phyloP scores from a whole-genome alignment of 1,140 invertebrate species.

The Neodiprion fabricii region DNA sequence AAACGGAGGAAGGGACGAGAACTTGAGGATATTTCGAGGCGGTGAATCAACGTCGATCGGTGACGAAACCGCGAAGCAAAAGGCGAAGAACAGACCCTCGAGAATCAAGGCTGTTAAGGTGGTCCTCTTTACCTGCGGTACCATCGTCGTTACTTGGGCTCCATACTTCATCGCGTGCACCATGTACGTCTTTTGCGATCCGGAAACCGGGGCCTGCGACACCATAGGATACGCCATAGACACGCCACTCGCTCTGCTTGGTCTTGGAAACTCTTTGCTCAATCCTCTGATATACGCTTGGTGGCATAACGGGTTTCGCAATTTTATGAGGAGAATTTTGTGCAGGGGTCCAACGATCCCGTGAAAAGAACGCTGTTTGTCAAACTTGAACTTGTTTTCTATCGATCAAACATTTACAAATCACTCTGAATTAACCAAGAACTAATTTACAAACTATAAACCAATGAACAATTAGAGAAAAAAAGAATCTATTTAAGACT shows the following conservation, averaged over 20 bases:
- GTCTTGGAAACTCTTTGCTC: constrained; percentile 71
- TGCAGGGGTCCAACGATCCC: neutral
- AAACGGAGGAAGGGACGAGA: neutral
- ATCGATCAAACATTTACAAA: too few relatives aligned
- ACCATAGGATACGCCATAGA: constrained; percentile 55
- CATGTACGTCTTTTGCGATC: constrained; percentile 59
- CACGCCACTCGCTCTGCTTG: constrained; percentile 63
- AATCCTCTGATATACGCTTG: constrained; percentile 78
- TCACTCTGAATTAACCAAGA: too few relatives aligned
- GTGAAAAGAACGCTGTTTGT: too few relatives aligned
- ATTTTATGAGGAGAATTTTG: constrained; percentile 44
- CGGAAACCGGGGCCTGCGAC: constrained; percentile 55
- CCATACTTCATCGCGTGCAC: constrained; percentile 60
- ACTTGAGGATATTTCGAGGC: constrained; percentile 39
- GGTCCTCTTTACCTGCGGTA: constrained; percentile 64
- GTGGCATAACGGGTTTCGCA: constrained; percentile 71
- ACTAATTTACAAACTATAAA: too few relatives aligned
- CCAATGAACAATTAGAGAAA: too few relatives aligned
- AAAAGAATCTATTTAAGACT: too few relatives aligned
- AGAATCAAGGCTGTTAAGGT: constrained; percentile 66
- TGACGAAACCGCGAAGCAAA: neutral
- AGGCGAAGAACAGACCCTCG: constrained; percentile 43
- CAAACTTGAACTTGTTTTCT: too few relatives aligned
- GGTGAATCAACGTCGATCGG: neutral
- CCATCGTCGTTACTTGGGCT: constrained; percentile 60